Evolutionary conservation across 2,113 vertebrate species (phyloP).

Genomic region (Oreochromis spilurus): DNA sequence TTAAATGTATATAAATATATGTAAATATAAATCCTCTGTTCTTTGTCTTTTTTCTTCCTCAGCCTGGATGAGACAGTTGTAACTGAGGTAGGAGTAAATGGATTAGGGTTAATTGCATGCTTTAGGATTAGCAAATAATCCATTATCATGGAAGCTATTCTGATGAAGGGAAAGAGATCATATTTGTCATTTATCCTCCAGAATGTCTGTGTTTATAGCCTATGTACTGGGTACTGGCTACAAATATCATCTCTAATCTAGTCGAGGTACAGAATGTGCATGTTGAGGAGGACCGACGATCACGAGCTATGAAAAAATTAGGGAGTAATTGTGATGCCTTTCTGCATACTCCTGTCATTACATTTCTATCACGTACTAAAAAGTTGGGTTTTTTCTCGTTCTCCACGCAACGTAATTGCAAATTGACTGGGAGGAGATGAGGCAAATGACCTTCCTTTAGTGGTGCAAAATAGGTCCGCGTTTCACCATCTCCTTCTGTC

Average conservation of each 20-base stretch:
- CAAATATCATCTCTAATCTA: not conserved
- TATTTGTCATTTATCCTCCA: conserved; percentile 12
- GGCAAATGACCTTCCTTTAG: conserved; percentile 4
- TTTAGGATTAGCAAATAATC: conserved; percentile 7
- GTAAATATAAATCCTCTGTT: not conserved
- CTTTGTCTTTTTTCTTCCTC: not conserved
- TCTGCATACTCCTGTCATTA: conserved; percentile 4
- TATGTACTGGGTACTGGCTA: not conserved
- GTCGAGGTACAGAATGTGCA: not conserved
- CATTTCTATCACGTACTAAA: conserved; percentile 19
- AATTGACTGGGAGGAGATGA: not conserved
- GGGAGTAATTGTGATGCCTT: conserved; percentile 1
- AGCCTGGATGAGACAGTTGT: not conserved
- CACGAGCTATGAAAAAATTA: conserved; percentile 40
- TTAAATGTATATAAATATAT: not conserved
- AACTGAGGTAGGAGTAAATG: conserved; percentile 15
- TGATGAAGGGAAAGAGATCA: not conserved
- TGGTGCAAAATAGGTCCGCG: not conserved
- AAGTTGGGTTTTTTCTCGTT: not conserved
- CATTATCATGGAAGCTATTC: conserved; percentile 9
- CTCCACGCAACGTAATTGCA: conserved; percentile 2
- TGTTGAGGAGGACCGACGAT: not conserved
- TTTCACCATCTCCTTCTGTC: conserved; percentile 4
- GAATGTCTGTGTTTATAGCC: conserved; percentile 15
- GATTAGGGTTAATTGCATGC: conserved; percentile 38